phyloP scores from a whole-genome alignment of 2,797 vertebrate genomes.

The Cirrhinus mrigala region DNA sequence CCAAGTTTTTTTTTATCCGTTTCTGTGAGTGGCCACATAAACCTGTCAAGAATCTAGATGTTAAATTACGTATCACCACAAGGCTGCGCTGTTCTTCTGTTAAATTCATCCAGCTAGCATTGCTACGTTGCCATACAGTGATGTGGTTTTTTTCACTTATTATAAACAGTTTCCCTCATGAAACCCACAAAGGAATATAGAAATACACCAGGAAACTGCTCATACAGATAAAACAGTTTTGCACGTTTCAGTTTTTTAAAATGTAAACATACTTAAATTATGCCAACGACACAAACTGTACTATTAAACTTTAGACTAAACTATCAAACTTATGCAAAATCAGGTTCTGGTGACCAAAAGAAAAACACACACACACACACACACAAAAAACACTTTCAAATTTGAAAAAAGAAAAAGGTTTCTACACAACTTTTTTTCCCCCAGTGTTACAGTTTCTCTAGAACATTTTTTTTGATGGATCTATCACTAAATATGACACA shows the following conservation, averaged over 20 bases:
- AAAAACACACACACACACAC: neutral
- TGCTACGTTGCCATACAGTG: neutral
- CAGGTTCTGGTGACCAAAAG: neutral
- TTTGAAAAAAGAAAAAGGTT: too few relatives aligned
- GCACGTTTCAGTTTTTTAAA: neutral
- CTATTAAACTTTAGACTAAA: neutral
- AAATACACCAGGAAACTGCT: neutral
- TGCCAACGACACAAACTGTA: neutral
- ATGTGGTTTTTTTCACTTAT: neutral
- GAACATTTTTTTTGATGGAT: neutral
- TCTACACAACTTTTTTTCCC: too few relatives aligned
- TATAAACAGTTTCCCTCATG: neutral
- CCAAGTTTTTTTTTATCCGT: too few relatives aligned
- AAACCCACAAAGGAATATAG: neutral
- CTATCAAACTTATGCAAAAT: neutral
- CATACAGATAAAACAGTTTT: too few relatives aligned
- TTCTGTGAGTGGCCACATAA: too few relatives aligned
- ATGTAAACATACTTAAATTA: neutral
- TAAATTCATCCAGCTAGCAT: neutral
- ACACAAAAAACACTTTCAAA: too few relatives aligned
- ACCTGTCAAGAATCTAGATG: neutral
- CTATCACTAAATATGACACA: too few relatives aligned
- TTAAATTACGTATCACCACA: neutral
- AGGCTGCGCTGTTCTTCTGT: neutral
- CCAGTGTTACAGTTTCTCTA: too few relatives aligned